Evolutionary conservation across 1,140 invertebrate species (phyloP), one percentile per base, ranked within the genome.

Genomic region (Pectinophora gossypiella): DNA sequence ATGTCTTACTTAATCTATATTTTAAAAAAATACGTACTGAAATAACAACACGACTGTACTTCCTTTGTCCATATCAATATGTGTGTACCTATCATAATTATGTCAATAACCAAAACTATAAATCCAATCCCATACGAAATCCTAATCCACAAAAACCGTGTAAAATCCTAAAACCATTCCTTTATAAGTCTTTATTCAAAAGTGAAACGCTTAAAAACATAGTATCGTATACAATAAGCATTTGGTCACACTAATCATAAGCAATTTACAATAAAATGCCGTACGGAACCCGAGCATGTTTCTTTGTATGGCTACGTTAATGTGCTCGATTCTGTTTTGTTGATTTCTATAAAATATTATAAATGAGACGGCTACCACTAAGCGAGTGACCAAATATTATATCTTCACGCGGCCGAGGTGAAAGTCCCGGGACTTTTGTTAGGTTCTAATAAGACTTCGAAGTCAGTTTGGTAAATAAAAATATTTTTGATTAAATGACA

Each of bases 341-440:
- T 86, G 83, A 86, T 86, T 86, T 86, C 83, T 86, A 83, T 86
- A 86, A 86, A 86, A 86, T 86, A 85, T 85, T 86, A 83, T 85
- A 78, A 85, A 85, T 76, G 80, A 74, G 78, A 85, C 68, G 76
- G 80, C 83, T 86, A 85, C 83, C 79, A 86, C 78, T 80, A 83
- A 80, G 70, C 65, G 68, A 85, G 82, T 86, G 78, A 84, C 78
- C 83, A 84, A 84, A 84, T 84, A 81, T 86, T 82, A 69, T 78
- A 65, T 60, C 60, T 55, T n/a, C n/a, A n/a, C n/a, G n/a, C n/a
- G 40, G 4, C 19, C 15, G 61, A 57, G 51, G 10, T 40, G 36
- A 18, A 40, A 40, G 36, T 40, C 3, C 10, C 52, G 44, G 55
- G 45, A 76, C 69, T 83, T 79, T 9, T 12, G n/a, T 32, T 3